Conservation (phyloP, 2,797 vertebrate genomes). For the Otolemur crassicaudatus region DNA sequence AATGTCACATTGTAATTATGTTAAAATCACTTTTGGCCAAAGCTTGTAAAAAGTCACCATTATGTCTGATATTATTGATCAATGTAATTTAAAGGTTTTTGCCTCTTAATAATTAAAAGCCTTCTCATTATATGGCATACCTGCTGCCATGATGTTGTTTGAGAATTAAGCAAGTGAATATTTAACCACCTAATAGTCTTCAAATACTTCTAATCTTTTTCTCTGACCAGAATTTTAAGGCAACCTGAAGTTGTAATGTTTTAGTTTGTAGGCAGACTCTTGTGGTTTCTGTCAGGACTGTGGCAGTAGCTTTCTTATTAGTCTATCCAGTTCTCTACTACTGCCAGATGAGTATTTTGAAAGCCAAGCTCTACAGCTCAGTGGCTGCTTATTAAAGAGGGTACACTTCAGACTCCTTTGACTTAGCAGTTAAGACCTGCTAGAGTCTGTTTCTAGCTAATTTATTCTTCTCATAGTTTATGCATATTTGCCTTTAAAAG, state of each 20-base stretch:
- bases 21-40: constrained; percentile 70
- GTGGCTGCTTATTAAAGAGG: neutral
- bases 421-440: neutral
- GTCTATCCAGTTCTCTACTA: neutral
- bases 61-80: constrained; percentile 65
- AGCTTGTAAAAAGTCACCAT: constrained; percentile 64
- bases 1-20: constrained; percentile 74
- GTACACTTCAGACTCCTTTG: neutral
- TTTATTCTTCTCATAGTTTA: constrained; percentile 23
- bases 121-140: constrained; percentile 25
- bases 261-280: neutral
- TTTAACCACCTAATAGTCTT: neutral
- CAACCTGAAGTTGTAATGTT: neutral
- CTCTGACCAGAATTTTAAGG: constrained; percentile 24
- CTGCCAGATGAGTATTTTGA: neutral
- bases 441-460: neutral
- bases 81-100: constrained; percentile 71
- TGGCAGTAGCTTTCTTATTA: neutral
- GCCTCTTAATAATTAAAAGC: constrained; percentile 65
- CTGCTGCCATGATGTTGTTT: constrained; percentile 19
- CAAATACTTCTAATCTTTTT: constrained; percentile 25
- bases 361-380: neutral
- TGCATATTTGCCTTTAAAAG: neutral
- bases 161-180: constrained; percentile 26
- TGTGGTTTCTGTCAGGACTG: neutral